phyloP scores from a whole-genome alignment of 2,113 vertebrate genomes.

The Callocephalon fimbriatum region DNA sequence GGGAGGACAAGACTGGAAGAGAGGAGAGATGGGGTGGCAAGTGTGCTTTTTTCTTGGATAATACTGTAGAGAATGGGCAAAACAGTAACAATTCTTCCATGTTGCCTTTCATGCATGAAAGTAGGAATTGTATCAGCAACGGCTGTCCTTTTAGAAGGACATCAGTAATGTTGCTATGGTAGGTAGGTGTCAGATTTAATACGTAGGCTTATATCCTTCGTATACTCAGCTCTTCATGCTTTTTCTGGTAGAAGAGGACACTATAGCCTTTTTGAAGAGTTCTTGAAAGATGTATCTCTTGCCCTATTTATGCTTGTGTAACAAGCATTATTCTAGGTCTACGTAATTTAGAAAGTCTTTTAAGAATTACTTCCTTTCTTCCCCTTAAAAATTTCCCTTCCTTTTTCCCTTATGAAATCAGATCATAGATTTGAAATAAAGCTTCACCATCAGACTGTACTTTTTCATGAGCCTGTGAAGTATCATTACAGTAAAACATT shows the following conservation, averaged over 20 bases:
- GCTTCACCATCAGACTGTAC: not conserved
- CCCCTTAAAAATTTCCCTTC: not conserved
- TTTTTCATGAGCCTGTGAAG: not conserved
- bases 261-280: not conserved
- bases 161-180: fast-evolving
- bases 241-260: not conserved
- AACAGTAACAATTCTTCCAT: not conserved
- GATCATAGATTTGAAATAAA: not conserved
- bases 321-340: not conserved
- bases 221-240: not conserved
- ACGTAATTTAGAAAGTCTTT: not conserved
- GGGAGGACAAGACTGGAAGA: not conserved
- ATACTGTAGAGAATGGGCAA: not conserved
- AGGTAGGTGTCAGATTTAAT: not conserved
- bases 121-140: not conserved
- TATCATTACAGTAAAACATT: not conserved
- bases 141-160: not conserved
- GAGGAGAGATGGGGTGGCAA: not conserved
- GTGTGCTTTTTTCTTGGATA: not conserved
- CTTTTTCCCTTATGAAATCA: not conserved
- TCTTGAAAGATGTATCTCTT: not conserved
- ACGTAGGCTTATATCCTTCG: not conserved
- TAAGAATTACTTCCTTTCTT: not conserved
- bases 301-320: not conserved
- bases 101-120: not conserved